Conservation (phyloP, 2,797 vertebrate species). For the Leuciscus waleckii region DNA sequence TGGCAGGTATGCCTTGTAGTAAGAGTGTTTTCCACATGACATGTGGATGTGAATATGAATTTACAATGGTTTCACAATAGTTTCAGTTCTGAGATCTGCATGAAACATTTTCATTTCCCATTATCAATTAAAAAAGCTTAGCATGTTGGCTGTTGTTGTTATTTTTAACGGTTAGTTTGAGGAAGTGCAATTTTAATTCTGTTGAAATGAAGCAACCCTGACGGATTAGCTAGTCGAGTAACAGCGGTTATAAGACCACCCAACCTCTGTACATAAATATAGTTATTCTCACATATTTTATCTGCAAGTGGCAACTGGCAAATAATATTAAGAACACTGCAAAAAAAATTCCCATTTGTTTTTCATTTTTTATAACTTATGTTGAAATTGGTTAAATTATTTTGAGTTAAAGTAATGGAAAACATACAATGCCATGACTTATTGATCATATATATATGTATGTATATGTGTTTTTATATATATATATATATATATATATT, state of each 20-base stretch:
- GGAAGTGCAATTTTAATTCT: slow-evolving; percentile 23
- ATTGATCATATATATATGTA: neutral
- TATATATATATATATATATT: no score
- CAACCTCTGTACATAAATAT: neutral
- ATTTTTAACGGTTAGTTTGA: slow-evolving; percentile 23
- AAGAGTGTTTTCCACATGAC: neutral
- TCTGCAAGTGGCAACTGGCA: neutral
- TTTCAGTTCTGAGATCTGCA: slow-evolving; percentile 53
- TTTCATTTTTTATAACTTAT: neutral
- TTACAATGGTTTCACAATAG: slow-evolving; percentile 13
- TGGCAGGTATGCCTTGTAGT: neutral
- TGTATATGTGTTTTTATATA: no score
- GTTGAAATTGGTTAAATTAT: neutral
- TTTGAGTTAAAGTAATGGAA: neutral
- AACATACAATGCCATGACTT: neutral
- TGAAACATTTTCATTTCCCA: slow-evolving; percentile 52
- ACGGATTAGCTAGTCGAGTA: neutral
- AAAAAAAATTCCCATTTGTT: no score
- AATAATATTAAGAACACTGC: neutral
- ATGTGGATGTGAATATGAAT: neutral
- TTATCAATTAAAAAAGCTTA: slow-evolving; percentile 2
- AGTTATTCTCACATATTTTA: neutral
- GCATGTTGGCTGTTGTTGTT: neutral
- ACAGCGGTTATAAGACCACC: neutral
- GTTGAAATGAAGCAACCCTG: slow-evolving; percentile 5